A percentile compares a stretch with the other conserved stretches of the same genome.
These are phyloP conservation scores for Agrotis segetum DNA, from an alignment of 2,888 invertebrate genomes.

Conservation along the genomic window DNA sequence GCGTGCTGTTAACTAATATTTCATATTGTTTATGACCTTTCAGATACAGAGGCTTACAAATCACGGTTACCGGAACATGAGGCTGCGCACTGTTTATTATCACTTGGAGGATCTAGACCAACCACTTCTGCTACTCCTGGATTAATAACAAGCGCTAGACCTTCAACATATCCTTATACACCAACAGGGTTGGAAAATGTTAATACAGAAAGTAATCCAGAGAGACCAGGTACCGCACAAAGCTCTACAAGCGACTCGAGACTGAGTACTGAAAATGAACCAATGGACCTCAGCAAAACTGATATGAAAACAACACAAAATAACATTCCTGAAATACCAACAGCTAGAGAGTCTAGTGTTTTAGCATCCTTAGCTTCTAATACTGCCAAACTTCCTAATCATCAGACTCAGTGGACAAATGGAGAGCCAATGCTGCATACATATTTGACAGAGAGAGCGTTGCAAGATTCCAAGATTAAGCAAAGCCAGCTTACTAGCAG, in stretches of 20 bases:
- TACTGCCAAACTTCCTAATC: constrained; percentile 91
- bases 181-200: constrained; percentile 80
- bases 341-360: constrained; percentile 92
- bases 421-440: constrained; percentile 93
- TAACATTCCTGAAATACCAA: constrained; percentile 90
- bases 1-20: constrained; percentile 18
- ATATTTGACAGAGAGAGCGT: constrained; percentile 93
- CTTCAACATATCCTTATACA: constrained; percentile 93
- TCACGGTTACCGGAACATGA: constrained; percentile 95
- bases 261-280: constrained; percentile 88
- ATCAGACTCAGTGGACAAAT: constrained; percentile 89
- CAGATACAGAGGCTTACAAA: constrained; percentile 93
- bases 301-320: constrained; percentile 78
- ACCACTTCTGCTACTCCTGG: constrained; percentile 89
- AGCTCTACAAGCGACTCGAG: constrained; percentile 77
- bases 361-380: constrained; percentile 92
- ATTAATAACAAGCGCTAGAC: constrained; percentile 91
- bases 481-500: constrained; percentile 91
- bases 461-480: constrained; percentile 93
- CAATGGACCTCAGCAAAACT: constrained; percentile 88
- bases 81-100: constrained; percentile 95
- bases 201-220: constrained; percentile 73
- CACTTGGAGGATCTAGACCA: constrained; percentile 92
- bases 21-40: constrained; percentile 53
- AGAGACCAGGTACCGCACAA: constrained; percentile 75